These are phyloP conservation scores for Charanyca ferruginea DNA, from an alignment of 2,888 invertebrate species.

Conservation along the genomic window DNA sequence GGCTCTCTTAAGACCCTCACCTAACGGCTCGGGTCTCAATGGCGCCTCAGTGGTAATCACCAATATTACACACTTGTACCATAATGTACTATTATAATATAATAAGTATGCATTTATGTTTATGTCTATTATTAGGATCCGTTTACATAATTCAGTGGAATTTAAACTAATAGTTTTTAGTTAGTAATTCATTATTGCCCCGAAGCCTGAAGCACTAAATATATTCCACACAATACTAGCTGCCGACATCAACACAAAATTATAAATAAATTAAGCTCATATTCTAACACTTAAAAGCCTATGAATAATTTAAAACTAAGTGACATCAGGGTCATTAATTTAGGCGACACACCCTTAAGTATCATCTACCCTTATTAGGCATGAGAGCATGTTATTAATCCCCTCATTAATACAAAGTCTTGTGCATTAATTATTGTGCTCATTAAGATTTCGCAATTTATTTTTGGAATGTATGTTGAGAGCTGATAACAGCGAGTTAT, in stretches of 20 bases:
- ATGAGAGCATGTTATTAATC: conserved; percentile 32
- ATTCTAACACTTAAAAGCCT: conserved; percentile 39
- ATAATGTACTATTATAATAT: too few species aligned
- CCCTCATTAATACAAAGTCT: conserved; percentile 31
- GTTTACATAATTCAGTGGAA: too few species aligned
- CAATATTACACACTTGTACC: too few species aligned
- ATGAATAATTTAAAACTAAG: conserved; percentile 41
- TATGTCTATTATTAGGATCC: too few species aligned
- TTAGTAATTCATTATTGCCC: too few species aligned
- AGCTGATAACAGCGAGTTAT: not conserved
- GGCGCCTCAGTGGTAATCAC: too few species aligned
- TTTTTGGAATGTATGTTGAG: conserved; percentile 5
- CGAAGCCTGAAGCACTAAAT: too few species aligned
- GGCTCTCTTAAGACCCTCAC: too few species aligned
- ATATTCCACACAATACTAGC: not conserved
- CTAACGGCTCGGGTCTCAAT: too few species aligned
- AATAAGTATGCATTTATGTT: too few species aligned
- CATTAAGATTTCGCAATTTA: conserved; percentile 26
- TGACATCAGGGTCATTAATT: conserved; percentile 28
- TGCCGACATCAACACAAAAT: conserved; percentile 20
- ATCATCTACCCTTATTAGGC: conserved; percentile 26
- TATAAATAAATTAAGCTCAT: conserved; percentile 30
- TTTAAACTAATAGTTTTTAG: too few species aligned
- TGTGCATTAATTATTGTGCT: conserved; percentile 30
- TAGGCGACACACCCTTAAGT: conserved; percentile 28